Evolutionary conservation across 2,888 invertebrate genomes (phyloP).

Genomic region (Eugnorisma glareosa): DNA sequence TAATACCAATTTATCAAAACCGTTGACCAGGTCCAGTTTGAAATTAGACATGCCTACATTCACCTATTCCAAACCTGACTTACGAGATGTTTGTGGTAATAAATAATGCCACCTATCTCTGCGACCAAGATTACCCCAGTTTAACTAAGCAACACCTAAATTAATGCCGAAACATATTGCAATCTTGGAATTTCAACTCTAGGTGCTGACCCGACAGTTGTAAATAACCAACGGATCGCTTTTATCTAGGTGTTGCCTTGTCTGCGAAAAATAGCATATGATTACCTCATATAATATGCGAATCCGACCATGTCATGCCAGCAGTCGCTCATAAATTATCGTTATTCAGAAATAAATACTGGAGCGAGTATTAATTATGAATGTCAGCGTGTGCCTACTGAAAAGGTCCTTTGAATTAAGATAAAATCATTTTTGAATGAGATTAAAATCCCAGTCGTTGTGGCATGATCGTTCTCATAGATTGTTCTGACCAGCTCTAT

Average conservation of each 20-base stretch:
- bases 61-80: background rate
- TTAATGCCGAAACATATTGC: background rate
- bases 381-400: background rate
- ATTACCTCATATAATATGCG: conserved; percentile 29
- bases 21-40: background rate
- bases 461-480: background rate
- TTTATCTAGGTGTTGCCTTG: background rate
- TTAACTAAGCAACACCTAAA: background rate
- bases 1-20: background rate
- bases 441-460: background rate
- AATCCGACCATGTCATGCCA: conserved; percentile 30
- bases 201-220: background rate
- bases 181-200: background rate
- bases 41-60: background rate
- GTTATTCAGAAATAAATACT: conserved; percentile 39
- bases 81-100: conserved; percentile 12
- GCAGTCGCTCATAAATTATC: conserved; percentile 41
- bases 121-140: conserved; percentile 5
- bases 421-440: background rate
- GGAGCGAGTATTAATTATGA: conserved; percentile 30
- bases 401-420: background rate
- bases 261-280: background rate
- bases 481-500: background rate
- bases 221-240: background rate
- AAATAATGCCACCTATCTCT: conserved; percentile 33